These are phyloP conservation scores for Gortyna flavago DNA, from an alignment of 2,888 invertebrate species.

Conservation along the genomic window DNA sequence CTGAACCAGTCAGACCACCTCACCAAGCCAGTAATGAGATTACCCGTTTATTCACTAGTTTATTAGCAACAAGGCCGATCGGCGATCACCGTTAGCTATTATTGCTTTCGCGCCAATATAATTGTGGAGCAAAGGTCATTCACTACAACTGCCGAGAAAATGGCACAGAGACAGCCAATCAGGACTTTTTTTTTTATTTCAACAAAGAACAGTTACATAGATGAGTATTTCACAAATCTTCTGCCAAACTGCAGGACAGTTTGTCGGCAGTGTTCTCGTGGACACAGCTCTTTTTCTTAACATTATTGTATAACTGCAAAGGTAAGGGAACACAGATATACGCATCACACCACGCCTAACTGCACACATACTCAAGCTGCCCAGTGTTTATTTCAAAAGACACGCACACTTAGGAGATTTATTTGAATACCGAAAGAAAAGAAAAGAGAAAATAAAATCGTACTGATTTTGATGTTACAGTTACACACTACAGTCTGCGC, in stretches of 20 bases:
- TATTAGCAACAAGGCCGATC: conserved; percentile 49
- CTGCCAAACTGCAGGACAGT: too few relatives aligned
- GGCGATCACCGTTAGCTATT: conserved; percentile 55
- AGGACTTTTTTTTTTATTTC: too few relatives aligned
- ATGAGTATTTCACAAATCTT: too few relatives aligned
- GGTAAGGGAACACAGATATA: too few relatives aligned
- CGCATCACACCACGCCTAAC: too few relatives aligned
- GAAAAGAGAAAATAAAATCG: not conserved
- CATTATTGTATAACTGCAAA: too few relatives aligned
- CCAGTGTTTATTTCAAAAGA: too few relatives aligned
- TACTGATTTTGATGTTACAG: not conserved
- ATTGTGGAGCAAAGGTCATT: conserved; percentile 60
- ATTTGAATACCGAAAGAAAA: not conserved
- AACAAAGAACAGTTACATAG: too few relatives aligned
- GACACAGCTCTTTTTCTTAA: too few relatives aligned
- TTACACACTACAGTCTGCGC: not conserved
- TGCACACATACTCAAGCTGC: too few relatives aligned
- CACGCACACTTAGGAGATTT: too few relatives aligned
- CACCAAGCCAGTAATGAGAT: conserved; percentile 9
- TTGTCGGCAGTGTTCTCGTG: too few relatives aligned
- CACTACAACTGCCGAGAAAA: conserved; percentile 38
- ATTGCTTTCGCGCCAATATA: conserved; percentile 53
- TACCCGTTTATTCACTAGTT: conserved; percentile 39
- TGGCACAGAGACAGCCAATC: not conserved
- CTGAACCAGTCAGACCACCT: not conserved